phyloP scores from a whole-genome alignment of 2,113 vertebrate genomes.

The Speoplatyrhinus poulsoni region DNA sequence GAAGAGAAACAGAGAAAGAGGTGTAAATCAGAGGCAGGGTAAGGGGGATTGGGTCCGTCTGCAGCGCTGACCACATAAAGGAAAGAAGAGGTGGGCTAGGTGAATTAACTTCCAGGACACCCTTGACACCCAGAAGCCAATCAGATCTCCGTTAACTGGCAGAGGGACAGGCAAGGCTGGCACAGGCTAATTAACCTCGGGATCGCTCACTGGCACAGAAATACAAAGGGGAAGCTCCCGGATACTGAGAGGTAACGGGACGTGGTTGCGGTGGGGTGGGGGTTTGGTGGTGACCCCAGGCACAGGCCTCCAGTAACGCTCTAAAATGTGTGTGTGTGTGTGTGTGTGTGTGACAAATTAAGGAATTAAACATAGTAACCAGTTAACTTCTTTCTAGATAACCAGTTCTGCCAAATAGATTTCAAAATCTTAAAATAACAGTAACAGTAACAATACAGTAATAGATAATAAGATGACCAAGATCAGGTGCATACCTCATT shows the following conservation, averaged over 20 bases:
- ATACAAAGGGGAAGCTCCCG: conserved; percentile 55
- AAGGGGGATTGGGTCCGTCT: conserved; percentile 27
- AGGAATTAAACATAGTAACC: no score
- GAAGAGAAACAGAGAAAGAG: conserved; percentile 8
- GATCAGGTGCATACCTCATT: not conserved
- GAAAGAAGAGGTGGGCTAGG: conserved; percentile 56
- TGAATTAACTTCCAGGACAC: conserved; percentile 82
- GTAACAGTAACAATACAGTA: no score
- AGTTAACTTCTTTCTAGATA: no score
- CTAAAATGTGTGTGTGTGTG: not conserved
- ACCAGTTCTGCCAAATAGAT: no score
- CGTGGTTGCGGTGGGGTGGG: conserved; percentile 33
- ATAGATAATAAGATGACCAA: not conserved
- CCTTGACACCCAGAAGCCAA: conserved; percentile 82
- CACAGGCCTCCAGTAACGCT: conserved; percentile 52
- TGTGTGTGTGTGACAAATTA: no score
- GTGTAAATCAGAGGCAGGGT: no score
- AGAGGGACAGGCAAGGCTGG: conserved; percentile 77
- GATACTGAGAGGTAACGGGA: conserved; percentile 57
- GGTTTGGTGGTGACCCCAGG: conserved; percentile 50
- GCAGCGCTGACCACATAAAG: conserved; percentile 64
- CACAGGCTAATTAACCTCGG: conserved; percentile 81
- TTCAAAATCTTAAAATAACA: no score
- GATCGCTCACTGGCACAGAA: conserved; percentile 67
- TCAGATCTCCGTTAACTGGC: conserved; percentile 83